Conservation (phyloP, 2,113 vertebrate species). For the Saguinus imperator region DNA sequence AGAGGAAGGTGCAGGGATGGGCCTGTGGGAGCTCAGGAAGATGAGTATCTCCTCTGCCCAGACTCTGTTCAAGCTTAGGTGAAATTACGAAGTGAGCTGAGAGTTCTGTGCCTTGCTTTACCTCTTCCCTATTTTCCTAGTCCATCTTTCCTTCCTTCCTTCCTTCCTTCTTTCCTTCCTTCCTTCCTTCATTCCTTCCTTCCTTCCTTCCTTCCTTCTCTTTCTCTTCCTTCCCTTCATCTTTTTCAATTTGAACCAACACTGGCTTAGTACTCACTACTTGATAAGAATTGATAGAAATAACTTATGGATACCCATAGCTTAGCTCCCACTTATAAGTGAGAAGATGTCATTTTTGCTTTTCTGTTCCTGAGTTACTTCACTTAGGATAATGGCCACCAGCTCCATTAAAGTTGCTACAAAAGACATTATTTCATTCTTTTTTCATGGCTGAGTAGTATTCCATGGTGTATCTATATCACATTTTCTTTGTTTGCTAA, state of each 20-base stretch:
- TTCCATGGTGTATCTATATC: too few relatives aligned
- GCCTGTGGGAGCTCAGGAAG: too few relatives aligned
- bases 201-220: not conserved
- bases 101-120: not conserved
- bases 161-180: too few relatives aligned
- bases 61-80: not conserved
- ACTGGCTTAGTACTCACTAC: not conserved
- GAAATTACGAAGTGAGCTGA: accelerated
- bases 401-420: too few relatives aligned
- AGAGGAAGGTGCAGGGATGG: accelerated
- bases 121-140: not conserved
- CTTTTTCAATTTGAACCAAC: not conserved
- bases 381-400: too few relatives aligned
- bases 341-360: too few relatives aligned
- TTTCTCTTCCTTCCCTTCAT: not conserved
- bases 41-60: accelerated
- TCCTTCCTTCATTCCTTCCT: not conserved
- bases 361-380: too few relatives aligned
- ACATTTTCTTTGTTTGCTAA: too few relatives aligned
- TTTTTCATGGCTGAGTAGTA: too few relatives aligned
- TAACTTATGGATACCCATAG: too few relatives aligned
- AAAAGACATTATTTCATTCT: too few relatives aligned
- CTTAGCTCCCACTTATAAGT: too few relatives aligned
- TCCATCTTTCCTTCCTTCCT: not conserved
- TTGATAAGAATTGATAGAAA: not conserved